These are phyloP conservation scores for Lepidonotus clava DNA, from an alignment of 2,888 invertebrate species.

Conservation along the genomic window DNA sequence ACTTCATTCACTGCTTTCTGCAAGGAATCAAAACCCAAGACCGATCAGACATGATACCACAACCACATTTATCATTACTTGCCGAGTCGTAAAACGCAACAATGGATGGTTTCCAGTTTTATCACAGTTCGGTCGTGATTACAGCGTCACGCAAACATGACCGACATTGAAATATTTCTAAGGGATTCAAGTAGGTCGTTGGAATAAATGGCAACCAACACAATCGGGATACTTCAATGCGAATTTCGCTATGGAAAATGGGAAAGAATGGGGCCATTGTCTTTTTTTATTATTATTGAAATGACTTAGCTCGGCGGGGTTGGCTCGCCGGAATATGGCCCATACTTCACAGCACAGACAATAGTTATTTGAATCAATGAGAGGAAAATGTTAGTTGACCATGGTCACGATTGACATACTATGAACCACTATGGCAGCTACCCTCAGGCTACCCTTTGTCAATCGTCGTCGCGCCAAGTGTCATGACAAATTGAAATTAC, in stretches of 20 bases:
- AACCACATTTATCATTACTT: neutral
- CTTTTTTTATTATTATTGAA: conserved; percentile 8
- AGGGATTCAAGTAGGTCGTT: neutral
- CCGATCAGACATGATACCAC: neutral
- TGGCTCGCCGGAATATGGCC: neutral
- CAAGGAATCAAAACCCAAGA: neutral
- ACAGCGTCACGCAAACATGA: neutral
- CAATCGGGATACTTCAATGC: neutral
- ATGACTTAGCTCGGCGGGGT: neutral
- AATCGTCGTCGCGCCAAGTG: conserved; percentile 21
- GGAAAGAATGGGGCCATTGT: conserved; percentile 4
- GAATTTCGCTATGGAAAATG: neutral
- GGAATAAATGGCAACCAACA: neutral
- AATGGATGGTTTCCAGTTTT: neutral
- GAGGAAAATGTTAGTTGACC: conserved; percentile 15
- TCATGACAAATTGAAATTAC: conserved; percentile 51
- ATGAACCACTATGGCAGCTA: neutral
- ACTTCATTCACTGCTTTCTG: neutral
- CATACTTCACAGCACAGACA: conserved; percentile 35
- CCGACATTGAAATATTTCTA: neutral
- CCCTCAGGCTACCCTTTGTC: conserved; percentile 19
- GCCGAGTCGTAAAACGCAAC: neutral
- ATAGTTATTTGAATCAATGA: conserved; percentile 48
- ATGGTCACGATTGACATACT: conserved; percentile 30
- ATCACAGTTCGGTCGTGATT: neutral